phyloP scores from a whole-genome alignment of 1,140 invertebrate genomes.

The Leptoteleia sp. region DNA sequence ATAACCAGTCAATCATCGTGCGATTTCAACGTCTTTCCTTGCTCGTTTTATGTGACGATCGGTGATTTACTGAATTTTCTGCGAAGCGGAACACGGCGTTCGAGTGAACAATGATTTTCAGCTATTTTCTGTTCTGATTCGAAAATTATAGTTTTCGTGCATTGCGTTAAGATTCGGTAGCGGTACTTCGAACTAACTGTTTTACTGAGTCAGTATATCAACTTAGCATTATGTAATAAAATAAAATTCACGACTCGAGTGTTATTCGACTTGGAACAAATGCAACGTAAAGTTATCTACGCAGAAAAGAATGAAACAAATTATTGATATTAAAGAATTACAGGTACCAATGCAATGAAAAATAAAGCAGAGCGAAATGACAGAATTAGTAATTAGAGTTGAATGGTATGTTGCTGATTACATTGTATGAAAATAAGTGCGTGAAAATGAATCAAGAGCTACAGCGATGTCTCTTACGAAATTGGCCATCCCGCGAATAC shows the following conservation, averaged over 20 bases:
- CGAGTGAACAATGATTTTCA: slow-evolving; percentile 26
- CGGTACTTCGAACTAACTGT: slow-evolving; percentile 23
- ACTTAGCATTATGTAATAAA: slow-evolving; percentile 31
- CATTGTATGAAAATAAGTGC: slow-evolving; percentile 6
- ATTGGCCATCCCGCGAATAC: slow-evolving; percentile 48
- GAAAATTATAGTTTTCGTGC: slow-evolving; percentile 40
- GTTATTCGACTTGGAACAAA: neutral
- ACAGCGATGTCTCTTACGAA: slow-evolving; percentile 40
- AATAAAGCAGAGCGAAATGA: neutral
- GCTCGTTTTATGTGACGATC: too few species aligned
- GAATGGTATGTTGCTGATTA: neutral
- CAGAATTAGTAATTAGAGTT: neutral
- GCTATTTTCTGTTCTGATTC: slow-evolving; percentile 39
- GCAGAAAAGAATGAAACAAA: neutral
- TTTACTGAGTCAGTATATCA: slow-evolving; percentile 21
- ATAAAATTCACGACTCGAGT: slow-evolving; percentile 12
- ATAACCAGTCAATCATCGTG: too few species aligned
- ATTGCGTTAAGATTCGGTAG: slow-evolving; percentile 39
- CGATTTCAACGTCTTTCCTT: too few species aligned
- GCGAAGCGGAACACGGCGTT: too few species aligned
- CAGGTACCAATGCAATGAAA: neutral
- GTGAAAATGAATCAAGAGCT: slow-evolving; percentile 12
- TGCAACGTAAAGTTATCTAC: slow-evolving; percentile 1
- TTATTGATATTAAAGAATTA: neutral
- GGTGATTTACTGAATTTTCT: too few species aligned